These are phyloP conservation scores for Meloidogyne floridensis DNA, from an alignment of 1,140 invertebrate species.

Conservation along the genomic window DNA sequence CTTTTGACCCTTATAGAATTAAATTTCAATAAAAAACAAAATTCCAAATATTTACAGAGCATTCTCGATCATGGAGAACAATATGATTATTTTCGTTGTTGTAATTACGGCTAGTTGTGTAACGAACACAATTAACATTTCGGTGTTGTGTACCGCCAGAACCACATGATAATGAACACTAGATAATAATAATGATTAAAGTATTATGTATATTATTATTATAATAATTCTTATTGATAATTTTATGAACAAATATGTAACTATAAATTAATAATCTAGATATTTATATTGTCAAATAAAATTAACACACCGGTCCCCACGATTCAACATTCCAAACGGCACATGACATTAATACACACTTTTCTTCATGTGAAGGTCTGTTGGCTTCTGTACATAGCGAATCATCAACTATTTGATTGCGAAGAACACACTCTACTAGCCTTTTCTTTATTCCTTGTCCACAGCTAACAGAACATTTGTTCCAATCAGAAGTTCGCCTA, in stretches of 20 bases:
- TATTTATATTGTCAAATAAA: not conserved
- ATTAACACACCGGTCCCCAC: conserved; percentile 46
- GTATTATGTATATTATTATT: too few relatives aligned
- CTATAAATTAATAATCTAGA: too few relatives aligned
- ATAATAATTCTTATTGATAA: too few relatives aligned
- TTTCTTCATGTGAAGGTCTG: conserved; percentile 28
- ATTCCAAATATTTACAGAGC: conserved; percentile 34
- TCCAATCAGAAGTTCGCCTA: conserved; percentile 6
- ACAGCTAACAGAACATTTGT: conserved; percentile 58
- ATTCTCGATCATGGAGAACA: conserved; percentile 50
- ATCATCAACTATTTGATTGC: conserved; percentile 55
- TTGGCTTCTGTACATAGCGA: conserved; percentile 43
- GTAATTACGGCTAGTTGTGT: too few relatives aligned
- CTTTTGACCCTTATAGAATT: conserved; percentile 36
- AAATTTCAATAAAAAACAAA: not conserved
- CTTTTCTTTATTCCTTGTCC: conserved; percentile 54
- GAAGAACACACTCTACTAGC: conserved; percentile 56
- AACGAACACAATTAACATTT: conserved; percentile 41
- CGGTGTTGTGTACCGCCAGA: conserved; percentile 44
- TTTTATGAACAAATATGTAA: too few relatives aligned
- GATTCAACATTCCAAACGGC: conserved; percentile 48
- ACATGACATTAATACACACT: conserved; percentile 51
- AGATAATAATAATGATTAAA: not conserved
- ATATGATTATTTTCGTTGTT: not conserved
- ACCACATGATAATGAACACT: conserved; percentile 49